phyloP scores from a whole-genome alignment of 2,113 vertebrate species.

The Columbina picui region DNA sequence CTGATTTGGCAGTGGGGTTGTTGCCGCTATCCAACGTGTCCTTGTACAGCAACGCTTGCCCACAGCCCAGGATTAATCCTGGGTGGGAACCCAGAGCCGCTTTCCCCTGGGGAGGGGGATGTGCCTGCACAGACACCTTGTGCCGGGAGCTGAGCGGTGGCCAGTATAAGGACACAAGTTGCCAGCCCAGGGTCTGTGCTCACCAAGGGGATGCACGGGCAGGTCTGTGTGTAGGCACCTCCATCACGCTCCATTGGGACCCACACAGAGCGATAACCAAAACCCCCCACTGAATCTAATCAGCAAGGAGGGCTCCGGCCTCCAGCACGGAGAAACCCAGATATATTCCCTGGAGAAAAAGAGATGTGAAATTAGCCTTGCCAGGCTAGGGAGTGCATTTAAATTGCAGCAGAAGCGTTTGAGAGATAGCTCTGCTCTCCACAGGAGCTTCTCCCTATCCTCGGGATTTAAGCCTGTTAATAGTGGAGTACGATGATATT shows the following conservation, averaged over 20 bases:
- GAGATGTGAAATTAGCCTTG: constrained; percentile 24
- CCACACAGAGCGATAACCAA: background rate
- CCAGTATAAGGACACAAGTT: background rate
- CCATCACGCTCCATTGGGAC: background rate
- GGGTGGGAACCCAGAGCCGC: background rate
- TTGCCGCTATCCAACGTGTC: no score
- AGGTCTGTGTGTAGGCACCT: background rate
- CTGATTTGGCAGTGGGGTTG: background rate
- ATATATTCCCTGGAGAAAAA: background rate
- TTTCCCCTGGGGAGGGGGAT: background rate
- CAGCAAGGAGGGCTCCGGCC: background rate
- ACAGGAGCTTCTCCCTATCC: constrained; percentile 34
- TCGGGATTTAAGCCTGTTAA: constrained; percentile 50
- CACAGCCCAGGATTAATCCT: background rate
- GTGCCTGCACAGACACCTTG: background rate
- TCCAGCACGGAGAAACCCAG: background rate
- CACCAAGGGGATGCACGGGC: background rate
- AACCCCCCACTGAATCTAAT: background rate
- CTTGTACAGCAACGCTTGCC: no score
- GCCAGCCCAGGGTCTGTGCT: background rate
- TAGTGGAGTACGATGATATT: constrained; percentile 47
- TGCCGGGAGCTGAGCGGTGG: background rate
- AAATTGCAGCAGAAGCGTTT: constrained; percentile 38
- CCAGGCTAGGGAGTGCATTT: constrained; percentile 15
- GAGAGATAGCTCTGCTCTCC: constrained; percentile 46